Percentiles rank a stretch among this genome's conserved stretches.
phyloP scores from a whole-genome alignment of 2,797 vertebrate species.

The Acrossocheilus wenchowensis region DNA sequence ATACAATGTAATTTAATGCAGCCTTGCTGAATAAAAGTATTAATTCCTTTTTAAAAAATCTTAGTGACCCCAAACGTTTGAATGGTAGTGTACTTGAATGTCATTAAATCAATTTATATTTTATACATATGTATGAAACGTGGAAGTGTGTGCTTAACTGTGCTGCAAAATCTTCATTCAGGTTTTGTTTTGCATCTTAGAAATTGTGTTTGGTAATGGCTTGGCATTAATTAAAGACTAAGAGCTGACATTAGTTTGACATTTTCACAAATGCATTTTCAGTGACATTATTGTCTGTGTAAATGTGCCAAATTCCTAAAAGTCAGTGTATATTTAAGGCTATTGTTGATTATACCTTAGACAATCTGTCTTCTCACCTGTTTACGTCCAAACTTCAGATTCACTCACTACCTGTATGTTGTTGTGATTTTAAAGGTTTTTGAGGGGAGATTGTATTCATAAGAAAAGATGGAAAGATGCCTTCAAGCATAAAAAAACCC shows the following conservation, averaged over 20 bases:
- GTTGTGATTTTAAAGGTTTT: slow-evolving; percentile 1
- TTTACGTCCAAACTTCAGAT: not conserved
- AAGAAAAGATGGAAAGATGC: not conserved
- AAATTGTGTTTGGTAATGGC: not conserved
- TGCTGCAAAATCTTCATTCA: not conserved
- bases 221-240: not conserved
- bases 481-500: slow-evolving; percentile 22
- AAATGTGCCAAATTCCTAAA: not conserved
- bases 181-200: not conserved
- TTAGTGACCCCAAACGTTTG: not conserved
- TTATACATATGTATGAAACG: not conserved
- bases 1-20: not conserved
- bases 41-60: not conserved
- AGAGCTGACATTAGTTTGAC: not conserved
- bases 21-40: not conserved
- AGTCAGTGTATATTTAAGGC: not conserved
- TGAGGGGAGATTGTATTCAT: not conserved
- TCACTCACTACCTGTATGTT: not conserved
- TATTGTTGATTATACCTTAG: slow-evolving; percentile 14
- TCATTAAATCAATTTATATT: not conserved
- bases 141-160: not conserved
- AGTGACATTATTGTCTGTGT: not conserved
- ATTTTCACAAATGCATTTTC: not conserved
- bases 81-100: not conserved
- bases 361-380: not conserved